Percentiles rank a stretch among this genome's conserved stretches.
Evolutionary conservation across 2,113 vertebrate species (phyloP).

Genomic region (human (Homo sapiens)): DNA sequence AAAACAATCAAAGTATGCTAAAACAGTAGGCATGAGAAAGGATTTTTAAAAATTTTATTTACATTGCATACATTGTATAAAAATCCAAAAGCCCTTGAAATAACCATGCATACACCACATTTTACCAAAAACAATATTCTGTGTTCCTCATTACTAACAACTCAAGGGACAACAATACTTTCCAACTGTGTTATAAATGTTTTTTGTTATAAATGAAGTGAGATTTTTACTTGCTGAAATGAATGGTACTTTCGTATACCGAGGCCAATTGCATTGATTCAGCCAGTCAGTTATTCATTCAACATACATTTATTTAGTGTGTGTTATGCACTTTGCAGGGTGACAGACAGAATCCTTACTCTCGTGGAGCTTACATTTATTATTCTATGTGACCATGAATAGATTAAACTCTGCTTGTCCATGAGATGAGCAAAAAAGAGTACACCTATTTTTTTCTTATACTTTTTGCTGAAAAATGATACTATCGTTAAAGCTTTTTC

Average conservation of each 20-base stretch:
- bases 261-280: background rate
- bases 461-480: slow-evolving; percentile 3
- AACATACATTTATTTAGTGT: background rate
- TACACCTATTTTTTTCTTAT: background rate
- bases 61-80: background rate
- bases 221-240: background rate
- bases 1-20: background rate
- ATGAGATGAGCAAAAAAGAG: background rate
- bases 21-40: background rate
- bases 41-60: slow-evolving; percentile 1
- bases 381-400: background rate
- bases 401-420: background rate
- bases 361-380: background rate
- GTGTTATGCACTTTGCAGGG: background rate
- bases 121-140: slow-evolving; percentile 1
- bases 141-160: background rate
- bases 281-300: background rate
- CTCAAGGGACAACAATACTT: background rate
- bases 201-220: background rate
- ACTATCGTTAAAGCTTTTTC: background rate
- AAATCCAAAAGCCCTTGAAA: background rate
- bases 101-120: background rate
- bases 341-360: background rate
- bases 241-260: background rate
- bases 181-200: background rate